Percentiles rank a stretch among this genome's conserved stretches.
phyloP scores from a whole-genome alignment of 2,888 invertebrate species.

The Caenorhabditis angaria region DNA sequence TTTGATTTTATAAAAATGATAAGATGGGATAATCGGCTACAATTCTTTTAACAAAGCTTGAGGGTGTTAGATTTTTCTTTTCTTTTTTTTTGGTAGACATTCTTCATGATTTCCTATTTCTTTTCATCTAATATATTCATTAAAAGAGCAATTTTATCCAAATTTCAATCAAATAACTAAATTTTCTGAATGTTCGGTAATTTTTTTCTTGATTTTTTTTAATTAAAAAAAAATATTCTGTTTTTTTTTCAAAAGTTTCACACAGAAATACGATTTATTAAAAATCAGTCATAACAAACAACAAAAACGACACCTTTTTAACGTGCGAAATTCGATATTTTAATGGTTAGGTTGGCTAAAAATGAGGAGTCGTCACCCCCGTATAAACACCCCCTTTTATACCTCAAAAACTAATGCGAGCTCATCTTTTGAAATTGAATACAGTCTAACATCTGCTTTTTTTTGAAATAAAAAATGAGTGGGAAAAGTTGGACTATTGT shows the following conservation, averaged over 20 bases:
- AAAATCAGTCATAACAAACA: not conserved
- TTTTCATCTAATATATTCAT: too few relatives aligned
- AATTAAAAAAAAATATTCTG: constrained; percentile 15
- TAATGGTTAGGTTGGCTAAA: constrained; percentile 27
- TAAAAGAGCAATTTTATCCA: too few relatives aligned
- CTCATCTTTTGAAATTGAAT: not conserved
- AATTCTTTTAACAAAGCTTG: not conserved
- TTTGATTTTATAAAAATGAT: not conserved
- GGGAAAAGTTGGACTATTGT: too few relatives aligned
- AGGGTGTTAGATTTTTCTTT: not conserved
- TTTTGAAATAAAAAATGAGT: not conserved
- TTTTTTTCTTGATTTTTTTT: constrained; percentile 25
- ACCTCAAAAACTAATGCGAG: not conserved
- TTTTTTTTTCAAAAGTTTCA: too few relatives aligned
- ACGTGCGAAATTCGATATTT: constrained; percentile 39
- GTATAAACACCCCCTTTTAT: not conserved
- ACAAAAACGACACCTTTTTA: constrained; percentile 6
- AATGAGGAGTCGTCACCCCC: not conserved
- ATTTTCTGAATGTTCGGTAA: too few relatives aligned
- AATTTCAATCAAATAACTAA: too few relatives aligned
- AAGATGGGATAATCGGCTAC: constrained; percentile 8
- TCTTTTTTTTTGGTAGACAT: constrained; percentile 17
- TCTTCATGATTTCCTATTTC: constrained; percentile 1
- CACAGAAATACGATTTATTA: not conserved
- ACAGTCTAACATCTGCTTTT: not conserved